phyloP scores from a whole-genome alignment of 2,113 vertebrate genomes.

The Psettodes erumei region DNA sequence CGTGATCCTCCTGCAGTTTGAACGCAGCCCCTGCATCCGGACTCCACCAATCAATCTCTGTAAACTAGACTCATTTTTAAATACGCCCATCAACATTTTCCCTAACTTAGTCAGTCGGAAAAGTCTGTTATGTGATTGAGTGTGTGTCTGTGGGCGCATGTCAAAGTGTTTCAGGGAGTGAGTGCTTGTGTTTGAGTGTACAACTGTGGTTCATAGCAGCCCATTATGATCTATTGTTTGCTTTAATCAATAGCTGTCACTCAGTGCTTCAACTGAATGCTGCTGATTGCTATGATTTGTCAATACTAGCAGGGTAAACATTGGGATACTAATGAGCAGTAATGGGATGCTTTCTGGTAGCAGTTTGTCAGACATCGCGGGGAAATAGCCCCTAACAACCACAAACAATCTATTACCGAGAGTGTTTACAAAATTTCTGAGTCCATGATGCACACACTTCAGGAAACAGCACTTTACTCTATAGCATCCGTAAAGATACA shows the following conservation, averaged over 20 bases:
- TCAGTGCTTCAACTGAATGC: conserved; percentile 63
- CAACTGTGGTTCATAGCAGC: conserved; percentile 58
- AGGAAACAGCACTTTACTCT: conserved; percentile 7
- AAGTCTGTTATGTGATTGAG: conserved; percentile 46
- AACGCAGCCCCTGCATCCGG: neutral
- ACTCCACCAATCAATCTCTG: conserved; percentile 38
- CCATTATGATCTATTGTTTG: conserved; percentile 75
- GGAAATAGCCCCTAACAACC: conserved; percentile 37
- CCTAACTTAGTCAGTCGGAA: conserved; percentile 38
- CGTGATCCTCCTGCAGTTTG: conserved; percentile 25
- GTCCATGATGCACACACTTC: conserved; percentile 14
- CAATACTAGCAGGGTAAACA: conserved; percentile 70
- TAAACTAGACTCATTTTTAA: conserved; percentile 41
- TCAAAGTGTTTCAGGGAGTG: conserved; percentile 43
- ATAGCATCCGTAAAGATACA: neutral
- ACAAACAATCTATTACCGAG: conserved; percentile 44
- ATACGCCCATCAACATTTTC: conserved; percentile 33
- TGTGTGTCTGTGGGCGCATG: conserved; percentile 33
- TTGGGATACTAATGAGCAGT: conserved; percentile 71
- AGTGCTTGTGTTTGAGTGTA: conserved; percentile 52
- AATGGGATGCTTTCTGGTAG: conserved; percentile 66
- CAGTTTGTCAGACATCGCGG: conserved; percentile 58
- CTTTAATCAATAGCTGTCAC: conserved; percentile 77
- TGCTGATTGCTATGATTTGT: conserved; percentile 75
- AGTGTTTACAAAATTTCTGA: conserved; percentile 27